Evolutionary conservation across 2,888 invertebrate genomes (phyloP), one percentile per base, ranked within the genome.

Genomic region (Gasteruption jaculator): DNA sequence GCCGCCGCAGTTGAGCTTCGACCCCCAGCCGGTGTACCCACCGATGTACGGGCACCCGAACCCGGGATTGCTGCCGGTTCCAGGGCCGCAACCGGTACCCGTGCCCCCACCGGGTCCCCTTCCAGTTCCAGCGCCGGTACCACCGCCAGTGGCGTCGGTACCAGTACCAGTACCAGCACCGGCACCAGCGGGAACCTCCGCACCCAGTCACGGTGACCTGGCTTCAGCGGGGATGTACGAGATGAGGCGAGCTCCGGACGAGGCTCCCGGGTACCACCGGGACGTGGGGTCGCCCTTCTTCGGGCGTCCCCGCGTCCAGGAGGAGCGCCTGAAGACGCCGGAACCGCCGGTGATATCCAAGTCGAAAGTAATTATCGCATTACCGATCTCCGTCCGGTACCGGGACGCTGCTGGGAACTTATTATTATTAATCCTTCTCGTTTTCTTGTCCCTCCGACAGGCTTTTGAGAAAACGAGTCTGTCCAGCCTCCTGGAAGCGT

Each of bases 401-500:
- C 46, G 31, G n/a, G 42, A 52, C 45, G 41, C n/a, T n/a, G n/a
- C n/a, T 14, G 21, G 16, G 19, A 10, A 38, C 22, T 15, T 19
- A 16, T 46, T 45, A 56, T 12, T 20, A 20, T 12, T 12, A 21
- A 12, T 26, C 10, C 10, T 37, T 37, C 24, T 25, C 11, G 24
- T 37, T 26, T 11, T 36, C 26, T 7, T 24, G 38, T 42, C 46
- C 24, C 46, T 46, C 58, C 65, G 69, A 24, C 64, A 70, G 70
- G 62, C 49, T 19, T 63, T 62, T 57, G 68, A 64, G 61, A 70
- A 70, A 54, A 69, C 70, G 49, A 70, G 71, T 45, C 68, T 70
- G 48, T 71, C 71, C 60, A 70, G 71, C 56, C 65, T 69, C n/a
- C 50, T 70, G 55, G 71, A 70, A 60, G 69, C 71, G 37, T 71